These are phyloP conservation scores for Rhinoraja longicauda DNA, from an alignment of 2,797 vertebrate genomes.

Conservation along the genomic window DNA sequence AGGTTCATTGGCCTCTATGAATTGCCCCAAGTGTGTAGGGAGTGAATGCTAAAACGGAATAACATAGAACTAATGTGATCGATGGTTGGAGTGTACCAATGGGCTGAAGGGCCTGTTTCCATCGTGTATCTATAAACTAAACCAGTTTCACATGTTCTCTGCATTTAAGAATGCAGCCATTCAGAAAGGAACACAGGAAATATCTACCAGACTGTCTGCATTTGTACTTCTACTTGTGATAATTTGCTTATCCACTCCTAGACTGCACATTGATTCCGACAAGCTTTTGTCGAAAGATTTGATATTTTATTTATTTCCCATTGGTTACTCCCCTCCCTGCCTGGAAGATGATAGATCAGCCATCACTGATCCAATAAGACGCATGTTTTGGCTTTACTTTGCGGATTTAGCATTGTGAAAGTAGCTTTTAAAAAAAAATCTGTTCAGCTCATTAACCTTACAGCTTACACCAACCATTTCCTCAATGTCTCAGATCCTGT, in stretches of 20 bases:
- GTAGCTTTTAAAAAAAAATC: neutral
- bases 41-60: too few species aligned
- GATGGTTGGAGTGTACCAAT: too few species aligned
- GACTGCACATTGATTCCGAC: neutral
- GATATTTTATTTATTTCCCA: neutral
- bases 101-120: too few species aligned
- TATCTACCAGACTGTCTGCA: neutral
- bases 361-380: neutral
- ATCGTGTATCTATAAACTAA: too few species aligned
- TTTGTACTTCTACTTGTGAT: neutral
- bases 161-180: neutral
- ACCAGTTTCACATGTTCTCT: neutral
- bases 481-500: neutral
- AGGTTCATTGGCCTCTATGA: too few species aligned
- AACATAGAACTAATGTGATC: too few species aligned
- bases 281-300: neutral
- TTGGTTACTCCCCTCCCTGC: neutral
- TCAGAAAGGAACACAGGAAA: neutral
- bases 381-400: neutral
- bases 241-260: neutral
- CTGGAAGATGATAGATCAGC: neutral
- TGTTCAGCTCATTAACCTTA: neutral
- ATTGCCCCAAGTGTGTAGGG: too few species aligned
- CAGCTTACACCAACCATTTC: neutral
- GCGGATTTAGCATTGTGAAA: neutral